Percentiles rank a stretch among this genome's conserved stretches.
These are phyloP conservation scores for Sminthurides aquaticus DNA, from an alignment of 2,888 invertebrate species.

Conservation along the genomic window DNA sequence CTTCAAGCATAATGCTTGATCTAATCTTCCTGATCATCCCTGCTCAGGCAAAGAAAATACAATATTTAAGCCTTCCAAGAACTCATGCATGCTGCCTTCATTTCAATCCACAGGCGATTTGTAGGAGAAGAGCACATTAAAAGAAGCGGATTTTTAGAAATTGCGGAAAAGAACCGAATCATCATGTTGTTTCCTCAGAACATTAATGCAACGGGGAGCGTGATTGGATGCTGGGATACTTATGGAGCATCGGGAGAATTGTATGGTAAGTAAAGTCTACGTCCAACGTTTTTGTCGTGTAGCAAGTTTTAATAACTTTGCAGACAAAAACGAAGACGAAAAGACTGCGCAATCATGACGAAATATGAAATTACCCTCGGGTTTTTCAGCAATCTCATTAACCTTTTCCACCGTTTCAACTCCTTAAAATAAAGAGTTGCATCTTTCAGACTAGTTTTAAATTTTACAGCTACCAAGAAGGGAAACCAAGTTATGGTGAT, in stretches of 20 bases:
- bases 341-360: no score
- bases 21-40: no score
- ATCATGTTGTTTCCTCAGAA: slow-evolving; percentile 34
- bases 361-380: no score
- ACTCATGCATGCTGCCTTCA: no score
- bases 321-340: background rate
- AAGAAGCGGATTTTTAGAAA: slow-evolving; percentile 33
- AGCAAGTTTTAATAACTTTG: background rate
- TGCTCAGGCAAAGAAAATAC: no score
- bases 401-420: no score
- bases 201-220: slow-evolving; percentile 17
- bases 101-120: slow-evolving; percentile 20
- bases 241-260: slow-evolving; percentile 19
- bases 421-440: no score
- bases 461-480: background rate
- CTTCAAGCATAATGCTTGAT: no score
- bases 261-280: slow-evolving; percentile 18
- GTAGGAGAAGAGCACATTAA: slow-evolving; percentile 20
- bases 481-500: background rate
- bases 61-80: no score
- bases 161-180: slow-evolving; percentile 30
- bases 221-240: slow-evolving; percentile 28
- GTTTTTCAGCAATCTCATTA: no score
- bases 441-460: no score
- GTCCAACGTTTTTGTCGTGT: no score